A percentile compares a stretch with the other conserved stretches of the same genome.
These are phyloP conservation scores for Copidosoma aretas DNA, from an alignment of 2,888 invertebrate genomes.

Conservation along the genomic window DNA sequence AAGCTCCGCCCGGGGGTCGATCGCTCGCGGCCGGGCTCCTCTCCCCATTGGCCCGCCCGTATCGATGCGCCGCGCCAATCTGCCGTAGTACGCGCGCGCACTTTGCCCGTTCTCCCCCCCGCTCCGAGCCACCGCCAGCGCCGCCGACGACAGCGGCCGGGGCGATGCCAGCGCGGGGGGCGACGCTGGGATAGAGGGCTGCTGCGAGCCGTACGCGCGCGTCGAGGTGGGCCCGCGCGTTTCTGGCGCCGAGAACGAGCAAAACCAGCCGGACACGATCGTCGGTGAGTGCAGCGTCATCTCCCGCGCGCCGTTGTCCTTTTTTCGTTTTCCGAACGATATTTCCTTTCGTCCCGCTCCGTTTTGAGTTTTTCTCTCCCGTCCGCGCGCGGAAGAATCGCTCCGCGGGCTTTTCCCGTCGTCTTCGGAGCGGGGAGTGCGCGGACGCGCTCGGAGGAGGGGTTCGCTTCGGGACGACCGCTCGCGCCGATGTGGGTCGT, in stretches of 20 bases:
- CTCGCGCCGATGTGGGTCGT: no score
- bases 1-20: conserved; percentile 60
- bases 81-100: conserved; percentile 64
- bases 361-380: no score
- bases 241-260: conserved; percentile 53
- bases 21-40: conserved; percentile 49
- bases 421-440: no score
- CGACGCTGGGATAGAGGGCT: not conserved
- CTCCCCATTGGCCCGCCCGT: conserved; percentile 47
- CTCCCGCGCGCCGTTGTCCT: not conserved
- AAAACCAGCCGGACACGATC: conserved; percentile 61
- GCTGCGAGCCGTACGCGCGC: conserved; percentile 32
- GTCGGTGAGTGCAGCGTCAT: conserved; percentile 57
- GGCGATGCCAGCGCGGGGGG: not conserved
- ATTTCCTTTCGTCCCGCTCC: no score
- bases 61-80: conserved; percentile 65
- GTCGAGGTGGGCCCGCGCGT: conserved; percentile 44
- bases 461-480: no score
- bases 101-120: conserved; percentile 38
- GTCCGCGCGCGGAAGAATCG: no score
- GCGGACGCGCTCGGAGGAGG: no score
- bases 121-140: conserved; percentile 18
- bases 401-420: no score
- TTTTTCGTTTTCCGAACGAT: not conserved
- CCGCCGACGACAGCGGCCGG: conserved; percentile 14